phyloP scores from a whole-genome alignment of 2,797 vertebrate genomes.

The Myotis myotis region DNA sequence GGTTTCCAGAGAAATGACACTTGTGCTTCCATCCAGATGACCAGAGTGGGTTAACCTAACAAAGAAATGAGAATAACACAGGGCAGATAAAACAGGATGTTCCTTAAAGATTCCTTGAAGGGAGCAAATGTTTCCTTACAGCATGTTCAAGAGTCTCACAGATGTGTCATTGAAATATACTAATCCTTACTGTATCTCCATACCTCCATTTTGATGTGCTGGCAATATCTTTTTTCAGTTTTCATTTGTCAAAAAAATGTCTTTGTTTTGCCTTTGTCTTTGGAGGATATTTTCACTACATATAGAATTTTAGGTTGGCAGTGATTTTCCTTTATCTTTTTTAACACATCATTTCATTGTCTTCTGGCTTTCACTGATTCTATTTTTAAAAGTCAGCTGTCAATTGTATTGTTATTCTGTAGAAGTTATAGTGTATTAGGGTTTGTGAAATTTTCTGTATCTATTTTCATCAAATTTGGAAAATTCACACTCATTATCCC shows the following conservation, averaged over 20 bases:
- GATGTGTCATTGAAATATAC: background rate
- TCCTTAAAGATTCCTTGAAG: background rate
- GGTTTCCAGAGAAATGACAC: background rate
- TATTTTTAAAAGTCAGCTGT: background rate
- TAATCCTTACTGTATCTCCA: background rate
- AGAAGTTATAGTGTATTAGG: background rate
- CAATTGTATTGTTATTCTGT: background rate
- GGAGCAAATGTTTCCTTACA: background rate
- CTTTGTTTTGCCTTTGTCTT: background rate
- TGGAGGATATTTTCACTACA: background rate
- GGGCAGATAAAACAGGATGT: background rate
- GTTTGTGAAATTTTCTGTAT: background rate
- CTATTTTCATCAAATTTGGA: background rate
- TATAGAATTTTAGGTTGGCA: background rate
- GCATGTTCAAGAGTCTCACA: background rate
- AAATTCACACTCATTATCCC: background rate
- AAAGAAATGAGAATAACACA: background rate
- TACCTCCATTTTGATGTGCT: background rate
- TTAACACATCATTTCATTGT: background rate
- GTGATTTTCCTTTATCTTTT: background rate
- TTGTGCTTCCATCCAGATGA: background rate
- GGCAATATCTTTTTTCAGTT: background rate
- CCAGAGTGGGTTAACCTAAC: background rate
- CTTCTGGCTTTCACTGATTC: background rate
- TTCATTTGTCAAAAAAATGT: background rate